Evolutionary conservation across 2,888 invertebrate species (phyloP).

Genomic region (Nyleta sp.): DNA sequence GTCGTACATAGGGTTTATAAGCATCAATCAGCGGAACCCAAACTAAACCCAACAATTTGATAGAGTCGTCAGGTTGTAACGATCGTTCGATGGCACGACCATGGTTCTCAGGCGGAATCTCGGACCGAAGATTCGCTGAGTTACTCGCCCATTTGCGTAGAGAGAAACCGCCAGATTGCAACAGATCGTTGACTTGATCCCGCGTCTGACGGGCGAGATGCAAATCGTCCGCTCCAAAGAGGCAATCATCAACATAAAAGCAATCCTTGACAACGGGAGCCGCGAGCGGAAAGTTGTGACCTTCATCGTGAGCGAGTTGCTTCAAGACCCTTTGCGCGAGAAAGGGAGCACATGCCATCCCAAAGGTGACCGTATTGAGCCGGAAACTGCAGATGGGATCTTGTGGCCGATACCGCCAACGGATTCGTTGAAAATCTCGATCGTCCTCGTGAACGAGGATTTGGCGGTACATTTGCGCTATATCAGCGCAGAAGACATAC

Average conservation of each 20-base stretch:
- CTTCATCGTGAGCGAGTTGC: slow-evolving; percentile 41
- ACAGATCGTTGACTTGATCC: slow-evolving; percentile 25
- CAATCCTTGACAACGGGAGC: neutral
- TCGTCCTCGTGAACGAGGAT: neutral
- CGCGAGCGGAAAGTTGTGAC: slow-evolving; percentile 20
- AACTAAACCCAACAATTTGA: too few species aligned
- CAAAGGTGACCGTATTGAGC: slow-evolving; percentile 34
- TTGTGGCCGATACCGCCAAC: neutral
- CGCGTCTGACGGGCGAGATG: slow-evolving; percentile 4
- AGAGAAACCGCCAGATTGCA: slow-evolving; percentile 37
- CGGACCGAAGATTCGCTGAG: neutral
- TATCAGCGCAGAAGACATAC: slow-evolving; percentile 9
- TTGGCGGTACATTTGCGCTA: slow-evolving; percentile 11
- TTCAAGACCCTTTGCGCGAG: slow-evolving; percentile 29
- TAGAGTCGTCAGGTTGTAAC: too few species aligned
- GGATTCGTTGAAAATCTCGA: slow-evolving; percentile 7
- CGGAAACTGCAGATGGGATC: neutral
- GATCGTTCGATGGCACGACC: neutral
- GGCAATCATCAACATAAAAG: slow-evolving; percentile 39
- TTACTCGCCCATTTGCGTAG: slow-evolving; percentile 52
- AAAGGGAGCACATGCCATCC: slow-evolving; percentile 33
- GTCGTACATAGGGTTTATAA: too few species aligned
- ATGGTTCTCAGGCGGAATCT: slow-evolving; percentile 2
- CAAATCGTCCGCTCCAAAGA: neutral
- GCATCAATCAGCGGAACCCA: too few species aligned